Conservation (phyloP, 2,797 vertebrate species). For the Loris lydekkerianus region DNA sequence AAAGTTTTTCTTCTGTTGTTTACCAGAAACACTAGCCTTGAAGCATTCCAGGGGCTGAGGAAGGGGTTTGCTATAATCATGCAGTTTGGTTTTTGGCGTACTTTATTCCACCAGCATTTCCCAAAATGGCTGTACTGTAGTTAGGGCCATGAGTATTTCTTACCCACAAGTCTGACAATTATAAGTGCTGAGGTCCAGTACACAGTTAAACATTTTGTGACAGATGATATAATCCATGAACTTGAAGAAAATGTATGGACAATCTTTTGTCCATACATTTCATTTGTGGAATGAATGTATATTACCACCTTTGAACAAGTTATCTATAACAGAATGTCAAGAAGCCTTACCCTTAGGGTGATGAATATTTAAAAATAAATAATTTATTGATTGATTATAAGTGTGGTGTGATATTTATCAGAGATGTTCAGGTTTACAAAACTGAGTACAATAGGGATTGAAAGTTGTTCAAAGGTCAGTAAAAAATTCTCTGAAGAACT, state of each 20-base stretch:
- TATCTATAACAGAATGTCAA: neutral
- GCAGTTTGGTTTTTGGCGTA: no score
- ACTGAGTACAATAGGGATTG: neutral
- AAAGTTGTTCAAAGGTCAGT: constrained; percentile 25
- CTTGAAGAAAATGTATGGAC: neutral
- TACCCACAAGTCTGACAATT: neutral
- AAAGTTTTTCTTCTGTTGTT: no score
- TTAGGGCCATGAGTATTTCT: no score
- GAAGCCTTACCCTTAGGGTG: fast-evolving
- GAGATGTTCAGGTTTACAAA: neutral
- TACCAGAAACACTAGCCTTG: no score
- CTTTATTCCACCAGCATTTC: no score
- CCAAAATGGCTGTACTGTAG: no score
- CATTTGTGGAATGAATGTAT: neutral
- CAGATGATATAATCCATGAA: neutral
- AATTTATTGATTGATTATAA: neutral
- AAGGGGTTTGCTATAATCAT: no score
- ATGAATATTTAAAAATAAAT: constrained; percentile 2
- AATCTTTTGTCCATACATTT: neutral
- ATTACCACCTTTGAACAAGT: neutral
- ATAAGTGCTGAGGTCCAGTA: neutral
- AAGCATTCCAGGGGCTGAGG: no score
- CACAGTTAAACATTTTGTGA: neutral
- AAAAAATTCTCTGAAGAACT: neutral
- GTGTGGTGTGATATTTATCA: neutral